Evolutionary conservation across 2,113 vertebrate species (phyloP).

Genomic region (Carollia perspicillata): DNA sequence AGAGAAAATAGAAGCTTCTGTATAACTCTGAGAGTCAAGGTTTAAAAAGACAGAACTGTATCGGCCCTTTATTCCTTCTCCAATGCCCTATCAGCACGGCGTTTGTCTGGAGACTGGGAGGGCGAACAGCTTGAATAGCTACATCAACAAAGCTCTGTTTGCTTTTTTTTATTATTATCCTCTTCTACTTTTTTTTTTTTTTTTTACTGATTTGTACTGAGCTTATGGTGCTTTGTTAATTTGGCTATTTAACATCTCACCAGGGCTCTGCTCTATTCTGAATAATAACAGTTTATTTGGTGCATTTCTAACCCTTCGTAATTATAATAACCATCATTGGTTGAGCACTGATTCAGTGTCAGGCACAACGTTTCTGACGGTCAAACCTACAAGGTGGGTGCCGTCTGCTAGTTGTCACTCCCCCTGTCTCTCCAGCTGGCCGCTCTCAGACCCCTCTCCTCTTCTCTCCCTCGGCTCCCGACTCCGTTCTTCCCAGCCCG

Average conservation of each 20-base stretch:
- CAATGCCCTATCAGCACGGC: rapidly evolving
- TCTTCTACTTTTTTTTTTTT: not conserved
- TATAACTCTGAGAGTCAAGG: conserved; percentile 2
- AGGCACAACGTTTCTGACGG: not conserved
- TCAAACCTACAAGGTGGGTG: not conserved
- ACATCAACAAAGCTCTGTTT: not conserved
- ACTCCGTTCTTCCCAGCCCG: not conserved
- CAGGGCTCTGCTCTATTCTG: not conserved
- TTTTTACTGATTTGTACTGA: not conserved
- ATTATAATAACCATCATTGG: not conserved
- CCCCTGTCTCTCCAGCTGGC: not conserved
- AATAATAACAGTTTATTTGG: not conserved
- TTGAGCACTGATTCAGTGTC: not conserved
- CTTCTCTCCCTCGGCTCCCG: not conserved
- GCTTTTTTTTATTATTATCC: not conserved
- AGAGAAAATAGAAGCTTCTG: conserved; percentile 34
- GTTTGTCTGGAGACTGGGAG: not conserved
- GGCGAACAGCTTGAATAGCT: not conserved
- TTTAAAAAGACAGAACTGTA: not conserved
- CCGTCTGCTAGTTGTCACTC: not conserved
- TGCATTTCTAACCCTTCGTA: not conserved
- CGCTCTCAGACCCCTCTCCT: not conserved
- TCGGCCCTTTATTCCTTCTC: not conserved
- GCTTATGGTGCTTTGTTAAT: not conserved
- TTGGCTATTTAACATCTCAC: not conserved